A percentile compares a stretch with the other conserved stretches of the same genome.
Evolutionary conservation across 2,888 invertebrate species (phyloP).

Genomic region (Oligia latruncula): DNA sequence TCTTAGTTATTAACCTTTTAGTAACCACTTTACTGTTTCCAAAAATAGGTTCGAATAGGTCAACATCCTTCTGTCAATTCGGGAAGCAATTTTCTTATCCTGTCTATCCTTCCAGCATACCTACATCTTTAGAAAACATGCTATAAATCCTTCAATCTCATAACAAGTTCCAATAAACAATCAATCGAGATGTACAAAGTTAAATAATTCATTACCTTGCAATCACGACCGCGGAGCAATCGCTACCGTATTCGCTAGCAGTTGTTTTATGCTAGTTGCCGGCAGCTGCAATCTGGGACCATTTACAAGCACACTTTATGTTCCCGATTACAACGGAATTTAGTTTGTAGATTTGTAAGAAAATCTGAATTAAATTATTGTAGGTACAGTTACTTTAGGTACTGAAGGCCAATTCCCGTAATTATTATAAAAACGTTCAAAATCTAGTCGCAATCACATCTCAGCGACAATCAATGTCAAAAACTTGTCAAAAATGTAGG

Average conservation of each 20-base stretch:
- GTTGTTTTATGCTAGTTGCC: constrained; percentile 42
- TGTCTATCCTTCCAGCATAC: background rate
- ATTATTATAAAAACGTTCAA: too few relatives aligned
- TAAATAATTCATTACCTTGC: constrained; percentile 56
- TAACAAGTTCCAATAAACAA: constrained; percentile 44
- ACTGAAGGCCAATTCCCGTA: too few relatives aligned
- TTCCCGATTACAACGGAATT: constrained; percentile 47
- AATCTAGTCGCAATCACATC: too few relatives aligned
- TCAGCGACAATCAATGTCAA: too few relatives aligned
- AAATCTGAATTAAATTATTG: constrained; percentile 17
- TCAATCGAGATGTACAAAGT: constrained; percentile 45
- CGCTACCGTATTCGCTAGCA: constrained; percentile 30
- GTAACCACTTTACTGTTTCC: background rate
- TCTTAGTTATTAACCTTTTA: background rate
- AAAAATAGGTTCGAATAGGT: background rate
- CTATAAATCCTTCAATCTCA: constrained; percentile 32
- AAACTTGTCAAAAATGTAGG: too few relatives aligned
- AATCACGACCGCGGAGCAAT: constrained; percentile 38
- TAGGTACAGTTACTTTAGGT: constrained; percentile 5
- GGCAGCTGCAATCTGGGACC: constrained; percentile 49
- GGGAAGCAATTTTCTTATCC: background rate
- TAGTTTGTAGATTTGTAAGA: constrained; percentile 47
- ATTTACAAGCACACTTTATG: constrained; percentile 59
- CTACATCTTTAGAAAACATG: constrained; percentile 4
- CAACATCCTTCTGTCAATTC: background rate